Evolutionary conservation across 1,140 invertebrate species (phyloP).

Genomic region (Euwallacea fornicatus): DNA sequence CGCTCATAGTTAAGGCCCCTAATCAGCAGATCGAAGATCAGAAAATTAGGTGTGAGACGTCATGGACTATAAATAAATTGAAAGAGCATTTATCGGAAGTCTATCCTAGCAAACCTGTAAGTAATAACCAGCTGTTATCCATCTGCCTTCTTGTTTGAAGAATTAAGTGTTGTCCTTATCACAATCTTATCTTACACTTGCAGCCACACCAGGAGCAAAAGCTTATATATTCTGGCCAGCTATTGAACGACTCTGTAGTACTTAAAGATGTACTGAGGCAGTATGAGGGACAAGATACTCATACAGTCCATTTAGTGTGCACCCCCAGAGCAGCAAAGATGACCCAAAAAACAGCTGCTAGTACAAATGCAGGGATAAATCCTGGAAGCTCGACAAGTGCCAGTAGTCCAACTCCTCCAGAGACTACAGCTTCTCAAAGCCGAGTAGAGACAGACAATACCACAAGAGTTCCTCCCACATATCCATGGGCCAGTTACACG

Average conservation of each 20-base stretch:
- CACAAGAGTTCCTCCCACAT: slow-evolving; percentile 39
- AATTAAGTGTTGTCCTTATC: too few relatives aligned
- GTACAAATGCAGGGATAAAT: not conserved
- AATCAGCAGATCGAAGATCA: slow-evolving; percentile 89
- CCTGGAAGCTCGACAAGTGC: not conserved
- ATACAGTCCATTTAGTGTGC: slow-evolving; percentile 84
- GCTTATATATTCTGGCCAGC: slow-evolving; percentile 87
- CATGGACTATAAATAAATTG: slow-evolving; percentile 82
- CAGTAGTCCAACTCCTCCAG: not conserved
- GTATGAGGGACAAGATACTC: slow-evolving; percentile 70
- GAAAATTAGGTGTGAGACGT: slow-evolving; percentile 75
- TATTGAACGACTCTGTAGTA: slow-evolving; percentile 73
- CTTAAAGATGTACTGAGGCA: slow-evolving; percentile 79
- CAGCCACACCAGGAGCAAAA: slow-evolving; percentile 80
- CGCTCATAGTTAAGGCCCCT: slow-evolving; percentile 81
- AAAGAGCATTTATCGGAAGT: slow-evolving; percentile 82
- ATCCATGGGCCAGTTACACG: slow-evolving; percentile 26
- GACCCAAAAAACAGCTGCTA: not conserved
- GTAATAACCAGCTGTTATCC: slow-evolving; percentile 42
- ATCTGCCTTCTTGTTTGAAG: too few relatives aligned
- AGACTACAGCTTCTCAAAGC: not conserved
- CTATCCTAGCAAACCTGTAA: slow-evolving; percentile 89
- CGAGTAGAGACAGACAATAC: not conserved
- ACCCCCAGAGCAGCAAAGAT: slow-evolving; percentile 52
- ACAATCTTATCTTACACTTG: slow-evolving; percentile 42